phyloP scores from a whole-genome alignment of 2,113 vertebrate species.

The Halcyon malimbica region DNA sequence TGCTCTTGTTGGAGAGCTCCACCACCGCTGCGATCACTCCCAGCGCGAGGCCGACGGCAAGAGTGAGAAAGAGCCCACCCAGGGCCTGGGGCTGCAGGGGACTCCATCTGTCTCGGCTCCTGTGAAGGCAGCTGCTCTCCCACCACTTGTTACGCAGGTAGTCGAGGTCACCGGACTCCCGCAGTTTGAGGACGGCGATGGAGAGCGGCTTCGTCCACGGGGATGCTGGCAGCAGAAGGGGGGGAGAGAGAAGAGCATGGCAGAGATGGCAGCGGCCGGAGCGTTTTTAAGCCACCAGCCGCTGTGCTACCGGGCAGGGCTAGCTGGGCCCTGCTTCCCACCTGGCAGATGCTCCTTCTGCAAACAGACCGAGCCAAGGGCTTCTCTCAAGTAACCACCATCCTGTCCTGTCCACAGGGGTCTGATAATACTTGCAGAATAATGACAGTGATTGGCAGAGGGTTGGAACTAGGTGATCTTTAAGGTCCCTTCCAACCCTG shows the following conservation, averaged over 20 bases:
- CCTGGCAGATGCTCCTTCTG: rapidly evolving
- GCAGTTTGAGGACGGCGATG: constrained; percentile 80
- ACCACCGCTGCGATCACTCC: constrained; percentile 80
- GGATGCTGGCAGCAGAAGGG: constrained; percentile 65
- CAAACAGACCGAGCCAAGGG: background rate
- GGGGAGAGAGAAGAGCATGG: background rate
- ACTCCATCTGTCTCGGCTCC: background rate
- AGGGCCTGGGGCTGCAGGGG: constrained; percentile 76
- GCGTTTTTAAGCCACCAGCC: rapidly evolving
- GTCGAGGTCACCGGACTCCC: constrained; percentile 79
- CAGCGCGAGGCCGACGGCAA: constrained; percentile 79
- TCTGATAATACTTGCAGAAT: rapidly evolving
- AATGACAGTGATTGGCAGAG: too few species aligned
- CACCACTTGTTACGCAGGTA: constrained; percentile 86
- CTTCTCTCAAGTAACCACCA: rapidly evolving
- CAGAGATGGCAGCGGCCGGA: background rate
- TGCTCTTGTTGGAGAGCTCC: constrained; percentile 82
- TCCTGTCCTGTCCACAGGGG: rapidly evolving
- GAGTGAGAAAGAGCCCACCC: constrained; percentile 82
- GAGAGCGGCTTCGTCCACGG: constrained; percentile 79
- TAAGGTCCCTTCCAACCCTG: too few species aligned
- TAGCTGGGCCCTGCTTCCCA: background rate
- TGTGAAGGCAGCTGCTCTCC: constrained; percentile 78
- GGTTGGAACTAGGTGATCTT: too few species aligned
- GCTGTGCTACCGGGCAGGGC: rapidly evolving